These are phyloP conservation scores for Drosophila littoralis DNA, from an alignment of 1,140 invertebrate genomes.

Conservation along the genomic window DNA sequence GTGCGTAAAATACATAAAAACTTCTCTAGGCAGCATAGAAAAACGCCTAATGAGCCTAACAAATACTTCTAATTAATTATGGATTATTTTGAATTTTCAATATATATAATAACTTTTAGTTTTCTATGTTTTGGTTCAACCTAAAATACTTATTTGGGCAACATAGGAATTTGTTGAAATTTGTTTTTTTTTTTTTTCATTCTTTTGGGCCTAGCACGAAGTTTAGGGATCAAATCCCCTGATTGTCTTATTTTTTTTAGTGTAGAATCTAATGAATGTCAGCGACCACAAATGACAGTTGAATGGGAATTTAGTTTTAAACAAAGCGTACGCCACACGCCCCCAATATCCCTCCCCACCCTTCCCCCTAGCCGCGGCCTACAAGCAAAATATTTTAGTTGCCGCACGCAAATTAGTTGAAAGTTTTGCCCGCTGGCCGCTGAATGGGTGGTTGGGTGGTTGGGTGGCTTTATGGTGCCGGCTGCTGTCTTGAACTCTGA, in stretches of 20 bases:
- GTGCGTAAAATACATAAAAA: too few species aligned
- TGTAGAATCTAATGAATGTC: slow-evolving; percentile 41
- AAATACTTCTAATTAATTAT: too few species aligned
- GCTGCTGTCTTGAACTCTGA: slow-evolving; percentile 51
- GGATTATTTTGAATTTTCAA: too few species aligned
- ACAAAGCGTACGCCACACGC: slow-evolving; percentile 43
- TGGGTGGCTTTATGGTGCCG: background rate
- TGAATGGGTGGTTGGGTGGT: background rate
- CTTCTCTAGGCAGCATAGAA: too few species aligned
- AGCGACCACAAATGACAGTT: slow-evolving; percentile 72
- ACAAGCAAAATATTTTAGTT: slow-evolving; percentile 74
- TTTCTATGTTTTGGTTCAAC: too few species aligned
- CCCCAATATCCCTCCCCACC: background rate
- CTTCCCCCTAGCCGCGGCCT: slow-evolving; percentile 18
- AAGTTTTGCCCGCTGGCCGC: slow-evolving; percentile 57
- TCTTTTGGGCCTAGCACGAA: background rate
- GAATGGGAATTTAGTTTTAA: slow-evolving; percentile 70
- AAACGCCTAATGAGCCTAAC: too few species aligned
- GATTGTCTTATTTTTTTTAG: background rate
- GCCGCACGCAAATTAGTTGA: slow-evolving; percentile 71
- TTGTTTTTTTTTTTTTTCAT: background rate
- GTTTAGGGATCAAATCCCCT: too few species aligned
- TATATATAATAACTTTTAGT: too few species aligned
- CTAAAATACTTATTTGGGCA: too few species aligned
- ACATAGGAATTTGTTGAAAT: background rate